Conservation (phyloP, 2,797 vertebrate species). For the Parambassis ranga region DNA sequence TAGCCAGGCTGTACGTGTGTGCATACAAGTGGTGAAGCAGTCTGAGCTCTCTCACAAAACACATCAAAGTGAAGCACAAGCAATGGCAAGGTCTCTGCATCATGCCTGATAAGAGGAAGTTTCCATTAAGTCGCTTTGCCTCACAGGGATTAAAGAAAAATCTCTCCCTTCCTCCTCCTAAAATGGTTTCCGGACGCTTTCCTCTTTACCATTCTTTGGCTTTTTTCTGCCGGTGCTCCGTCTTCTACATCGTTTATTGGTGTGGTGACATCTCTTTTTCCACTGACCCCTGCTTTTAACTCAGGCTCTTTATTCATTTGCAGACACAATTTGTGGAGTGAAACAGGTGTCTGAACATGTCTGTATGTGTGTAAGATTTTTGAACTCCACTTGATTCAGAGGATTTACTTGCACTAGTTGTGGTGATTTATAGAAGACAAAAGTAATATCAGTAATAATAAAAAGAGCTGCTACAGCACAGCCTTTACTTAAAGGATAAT, state of each 20-base stretch:
- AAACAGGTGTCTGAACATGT: slow-evolving; percentile 4
- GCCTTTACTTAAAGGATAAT: not conserved
- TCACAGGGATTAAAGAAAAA: slow-evolving; percentile 69
- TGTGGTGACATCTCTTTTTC: slow-evolving; percentile 53
- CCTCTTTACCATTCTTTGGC: slow-evolving; percentile 39
- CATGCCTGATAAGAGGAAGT: slow-evolving; percentile 73
- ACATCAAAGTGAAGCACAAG: slow-evolving; percentile 77
- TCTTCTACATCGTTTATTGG: slow-evolving; percentile 53
- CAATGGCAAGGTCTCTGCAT: slow-evolving; percentile 73
- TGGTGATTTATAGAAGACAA: not conserved
- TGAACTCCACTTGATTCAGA: no score
- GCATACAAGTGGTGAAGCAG: slow-evolving; percentile 47
- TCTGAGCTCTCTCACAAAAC: slow-evolving; percentile 45
- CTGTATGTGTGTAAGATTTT: not conserved
- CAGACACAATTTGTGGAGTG: slow-evolving; percentile 14
- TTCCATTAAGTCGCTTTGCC: slow-evolving; percentile 77
- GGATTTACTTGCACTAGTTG: no score
- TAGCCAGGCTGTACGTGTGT: slow-evolving; percentile 42
- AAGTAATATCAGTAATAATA: no score
- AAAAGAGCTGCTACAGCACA: no score
- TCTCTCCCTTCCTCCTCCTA: slow-evolving; percentile 46
- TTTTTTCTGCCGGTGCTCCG: slow-evolving; percentile 56
- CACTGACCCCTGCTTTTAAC: slow-evolving; percentile 22
- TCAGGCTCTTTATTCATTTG: slow-evolving; percentile 17
- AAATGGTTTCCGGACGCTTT: slow-evolving; percentile 52